These are phyloP conservation scores for Ischnus inquisitorius DNA, from an alignment of 2,888 invertebrate species.

Conservation along the genomic window DNA sequence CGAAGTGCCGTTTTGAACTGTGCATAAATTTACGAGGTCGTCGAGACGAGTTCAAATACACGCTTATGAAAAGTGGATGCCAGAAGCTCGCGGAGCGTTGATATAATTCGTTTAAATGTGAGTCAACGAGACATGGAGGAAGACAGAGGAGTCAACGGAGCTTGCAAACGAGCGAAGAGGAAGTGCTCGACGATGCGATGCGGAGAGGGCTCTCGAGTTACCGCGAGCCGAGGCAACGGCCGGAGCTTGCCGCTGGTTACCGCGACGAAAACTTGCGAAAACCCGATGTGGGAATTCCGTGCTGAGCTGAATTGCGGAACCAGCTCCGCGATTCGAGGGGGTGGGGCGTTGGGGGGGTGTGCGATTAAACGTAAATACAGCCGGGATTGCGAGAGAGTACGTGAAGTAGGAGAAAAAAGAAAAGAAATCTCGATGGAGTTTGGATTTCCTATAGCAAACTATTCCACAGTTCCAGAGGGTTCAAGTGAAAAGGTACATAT, in stretches of 20 bases:
- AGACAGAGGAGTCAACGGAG: not conserved
- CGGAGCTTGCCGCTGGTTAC: slow-evolving; percentile 29
- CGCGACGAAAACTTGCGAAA: slow-evolving; percentile 51
- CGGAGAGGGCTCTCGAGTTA: slow-evolving; percentile 32
- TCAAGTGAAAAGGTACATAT: slow-evolving; percentile 69
- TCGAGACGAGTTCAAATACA: not conserved
- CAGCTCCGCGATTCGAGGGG: slow-evolving; percentile 19
- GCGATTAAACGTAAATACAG: slow-evolving; percentile 65
- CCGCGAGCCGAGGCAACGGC: slow-evolving; percentile 6
- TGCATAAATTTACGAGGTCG: not conserved
- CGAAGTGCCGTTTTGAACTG: not conserved
- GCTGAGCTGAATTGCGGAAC: slow-evolving; percentile 24
- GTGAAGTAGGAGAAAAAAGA: slow-evolving; percentile 22
- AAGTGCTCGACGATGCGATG: slow-evolving; percentile 44
- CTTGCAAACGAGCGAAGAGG: slow-evolving; percentile 31
- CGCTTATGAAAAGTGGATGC: not conserved
- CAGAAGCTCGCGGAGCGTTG: slow-evolving; percentile 1
- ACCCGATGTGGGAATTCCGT: slow-evolving; percentile 20
- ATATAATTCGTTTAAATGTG: slow-evolving; percentile 29
- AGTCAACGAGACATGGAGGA: slow-evolving; percentile 20
- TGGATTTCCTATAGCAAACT: slow-evolving; percentile 23
- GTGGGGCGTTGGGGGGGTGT: slow-evolving; percentile 12
- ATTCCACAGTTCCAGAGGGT: slow-evolving; percentile 34
- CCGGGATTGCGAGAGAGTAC: slow-evolving; percentile 52
- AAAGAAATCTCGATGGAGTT: slow-evolving; percentile 41